Evolutionary conservation across 2,888 invertebrate genomes (phyloP), one percentile per base, ranked within the genome.

Genomic region (Pyrrhosoma nymphula): DNA sequence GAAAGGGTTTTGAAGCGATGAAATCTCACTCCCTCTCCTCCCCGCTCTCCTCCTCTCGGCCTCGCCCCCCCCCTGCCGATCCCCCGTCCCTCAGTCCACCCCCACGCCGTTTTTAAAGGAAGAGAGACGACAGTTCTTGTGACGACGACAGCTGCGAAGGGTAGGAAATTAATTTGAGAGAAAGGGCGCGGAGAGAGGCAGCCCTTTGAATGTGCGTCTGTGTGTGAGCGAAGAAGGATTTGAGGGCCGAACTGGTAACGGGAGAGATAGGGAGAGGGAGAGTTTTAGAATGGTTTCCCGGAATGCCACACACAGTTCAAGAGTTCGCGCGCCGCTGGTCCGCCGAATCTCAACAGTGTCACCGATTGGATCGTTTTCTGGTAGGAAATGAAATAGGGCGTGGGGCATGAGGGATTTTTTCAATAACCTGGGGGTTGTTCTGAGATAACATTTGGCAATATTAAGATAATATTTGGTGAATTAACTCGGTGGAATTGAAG

Each of bases 121-220:
- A 60, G 60, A 35, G 16, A n/a, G 82, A 35, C 82, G 82, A 82
- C 82, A 82, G 82, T 82, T 82, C 26, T 18, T 16, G 60, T 60
- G 60, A 60, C 82, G 82, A 35, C 82, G 82, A 82, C 82, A 82
- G 82, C 82, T 35, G 82, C 16, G 82, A 18, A n/a, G 30, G 60
- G 20, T n/a, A 82, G 82, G 82, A 82, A 82, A 82, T 82, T 82
- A 82, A 82, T 82, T 82, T 82, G 82, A 16, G 82, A 35, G 35
- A 82, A 35, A 35, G 35, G 82, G 82, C 10, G 35, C 16, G 26
- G n/a, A 6, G 69, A n/a, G n/a, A 69, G 69, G 35, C 35, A 30
- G 30, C 6, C 30, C 35, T 30, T 82, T 82, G 82, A 82, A 82
- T 69, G 69, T n/a, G 26, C 12, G n/a, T n/a, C n/a, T 69, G 69